phyloP scores from a whole-genome alignment of 2,888 invertebrate genomes.

The Leptarthrus brevirostris region DNA sequence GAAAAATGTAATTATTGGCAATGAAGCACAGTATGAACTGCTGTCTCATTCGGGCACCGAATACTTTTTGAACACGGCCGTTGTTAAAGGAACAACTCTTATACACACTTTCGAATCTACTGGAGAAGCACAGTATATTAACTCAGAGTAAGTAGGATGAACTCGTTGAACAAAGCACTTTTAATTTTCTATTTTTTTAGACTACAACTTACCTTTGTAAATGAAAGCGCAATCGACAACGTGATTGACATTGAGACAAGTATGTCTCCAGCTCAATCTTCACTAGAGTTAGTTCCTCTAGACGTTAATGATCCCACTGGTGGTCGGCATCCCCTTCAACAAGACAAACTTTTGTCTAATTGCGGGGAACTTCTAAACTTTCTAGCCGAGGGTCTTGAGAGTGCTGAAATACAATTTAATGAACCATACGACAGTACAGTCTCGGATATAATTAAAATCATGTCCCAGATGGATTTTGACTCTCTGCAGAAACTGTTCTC shows the following conservation, averaged over 20 bases:
- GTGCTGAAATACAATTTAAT: constrained; percentile 63
- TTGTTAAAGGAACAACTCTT: constrained; percentile 66
- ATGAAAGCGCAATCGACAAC: constrained; percentile 65
- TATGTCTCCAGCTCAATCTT: constrained; percentile 62
- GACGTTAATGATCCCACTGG: constrained; percentile 65
- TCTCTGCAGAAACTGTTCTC: constrained; percentile 68
- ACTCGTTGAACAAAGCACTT: background rate
- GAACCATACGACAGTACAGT: constrained; percentile 66
- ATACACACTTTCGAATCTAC: constrained; percentile 67
- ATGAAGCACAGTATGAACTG: constrained; percentile 65
- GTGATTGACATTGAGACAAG: constrained; percentile 66
- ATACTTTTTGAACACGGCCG: constrained; percentile 64
- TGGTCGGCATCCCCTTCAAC: constrained; percentile 64
- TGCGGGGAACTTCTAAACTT: constrained; percentile 62
- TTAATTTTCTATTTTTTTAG: constrained; percentile 54
- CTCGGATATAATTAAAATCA: constrained; percentile 64
- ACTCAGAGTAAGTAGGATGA: constrained; percentile 61
- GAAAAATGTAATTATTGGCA: constrained; percentile 66
- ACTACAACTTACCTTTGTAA: constrained; percentile 62
- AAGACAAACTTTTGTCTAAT: constrained; percentile 61
- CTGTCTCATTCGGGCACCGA: constrained; percentile 63
- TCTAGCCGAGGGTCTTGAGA: constrained; percentile 66
- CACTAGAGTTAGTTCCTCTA: constrained; percentile 61
- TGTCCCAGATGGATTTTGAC: constrained; percentile 65
- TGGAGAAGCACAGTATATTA: constrained; percentile 66